Evolutionary conservation across 2,888 invertebrate genomes (phyloP).

Genomic region (Drosophila mettleri): DNA sequence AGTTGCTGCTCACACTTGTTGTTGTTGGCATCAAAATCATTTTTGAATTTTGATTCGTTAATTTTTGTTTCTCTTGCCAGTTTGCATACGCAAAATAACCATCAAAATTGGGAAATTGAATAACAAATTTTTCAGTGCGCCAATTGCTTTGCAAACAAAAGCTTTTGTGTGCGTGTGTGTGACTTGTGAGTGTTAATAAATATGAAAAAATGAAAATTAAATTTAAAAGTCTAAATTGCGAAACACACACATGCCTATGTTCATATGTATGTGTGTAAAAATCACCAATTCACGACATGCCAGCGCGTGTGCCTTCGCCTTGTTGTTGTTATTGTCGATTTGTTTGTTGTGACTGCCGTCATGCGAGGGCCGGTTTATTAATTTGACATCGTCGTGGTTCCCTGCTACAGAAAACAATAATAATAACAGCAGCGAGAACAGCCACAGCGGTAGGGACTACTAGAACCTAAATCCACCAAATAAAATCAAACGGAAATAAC

Average conservation of each 20-base stretch:
- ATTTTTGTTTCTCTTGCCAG: constrained; percentile 39
- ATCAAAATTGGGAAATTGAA: constrained; percentile 57
- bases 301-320: constrained; percentile 23
- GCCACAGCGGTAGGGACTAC: constrained; percentile 3
- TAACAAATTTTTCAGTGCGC: constrained; percentile 50
- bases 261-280: neutral
- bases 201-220: constrained; percentile 36
- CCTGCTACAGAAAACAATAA: constrained; percentile 47
- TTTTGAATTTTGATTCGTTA: constrained; percentile 44
- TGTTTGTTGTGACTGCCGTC: constrained; percentile 41
- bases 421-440: constrained; percentile 17
- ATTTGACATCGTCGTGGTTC: constrained; percentile 68
- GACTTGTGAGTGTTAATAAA: constrained; percentile 36
- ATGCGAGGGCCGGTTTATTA: constrained; percentile 73
- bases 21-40: constrained; percentile 36
- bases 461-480: constrained; percentile 36
- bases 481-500: constrained; percentile 70
- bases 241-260: constrained; percentile 30
- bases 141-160: constrained; percentile 71
- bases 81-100: constrained; percentile 53
- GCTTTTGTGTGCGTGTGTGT: constrained; percentile 14
- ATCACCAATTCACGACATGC: constrained; percentile 52
- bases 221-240: constrained; percentile 45
- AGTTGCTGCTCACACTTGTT: constrained; percentile 38
- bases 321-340: constrained; percentile 29